Percentiles rank a stretch among this genome's conserved stretches.
These are phyloP conservation scores for Acromyrmex charruanus DNA, from an alignment of 1,140 invertebrate species.

Conservation along the genomic window DNA sequence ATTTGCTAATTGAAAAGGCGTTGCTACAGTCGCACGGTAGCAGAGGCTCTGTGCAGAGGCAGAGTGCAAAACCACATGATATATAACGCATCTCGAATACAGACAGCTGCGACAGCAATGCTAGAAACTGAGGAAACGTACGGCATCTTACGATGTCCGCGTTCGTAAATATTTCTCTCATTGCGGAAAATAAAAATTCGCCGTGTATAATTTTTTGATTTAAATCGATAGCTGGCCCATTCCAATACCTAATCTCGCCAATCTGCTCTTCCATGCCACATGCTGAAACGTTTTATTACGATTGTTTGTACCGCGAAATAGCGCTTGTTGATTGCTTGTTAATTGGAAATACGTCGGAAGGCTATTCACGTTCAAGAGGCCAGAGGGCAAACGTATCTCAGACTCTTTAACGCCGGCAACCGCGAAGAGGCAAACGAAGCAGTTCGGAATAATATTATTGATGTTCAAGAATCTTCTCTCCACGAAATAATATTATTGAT, in stretches of 20 bases:
- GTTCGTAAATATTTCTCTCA: conserved; percentile 19
- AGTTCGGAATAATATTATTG: conserved; percentile 61
- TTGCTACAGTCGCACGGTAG: conserved; percentile 41
- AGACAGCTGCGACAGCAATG: background rate
- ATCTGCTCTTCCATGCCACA: conserved; percentile 3
- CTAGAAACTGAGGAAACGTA: background rate
- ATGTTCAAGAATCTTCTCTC: conserved; percentile 48
- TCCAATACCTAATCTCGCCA: conserved; percentile 6
- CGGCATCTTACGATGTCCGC: background rate
- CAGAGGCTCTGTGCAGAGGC: background rate
- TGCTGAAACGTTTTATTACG: conserved; percentile 44
- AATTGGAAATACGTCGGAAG: conserved; percentile 63
- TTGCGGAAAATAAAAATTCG: background rate
- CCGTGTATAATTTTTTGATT: conserved; percentile 28
- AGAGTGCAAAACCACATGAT: conserved; percentile 30
- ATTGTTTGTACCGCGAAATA: conserved; percentile 55
- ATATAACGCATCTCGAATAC: conserved; percentile 20
- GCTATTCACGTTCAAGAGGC: conserved; percentile 47
- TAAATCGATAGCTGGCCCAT: conserved; percentile 16
- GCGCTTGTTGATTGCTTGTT: conserved; percentile 58
- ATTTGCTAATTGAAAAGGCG: conserved; percentile 63
- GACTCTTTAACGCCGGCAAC: conserved; percentile 54
- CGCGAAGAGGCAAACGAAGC: conserved; percentile 47
- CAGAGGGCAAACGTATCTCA: conserved; percentile 55
- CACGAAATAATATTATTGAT: conserved; percentile 58